These are phyloP conservation scores for Drosophila phalerata DNA, from an alignment of 2,888 invertebrate genomes.

Conservation along the genomic window DNA sequence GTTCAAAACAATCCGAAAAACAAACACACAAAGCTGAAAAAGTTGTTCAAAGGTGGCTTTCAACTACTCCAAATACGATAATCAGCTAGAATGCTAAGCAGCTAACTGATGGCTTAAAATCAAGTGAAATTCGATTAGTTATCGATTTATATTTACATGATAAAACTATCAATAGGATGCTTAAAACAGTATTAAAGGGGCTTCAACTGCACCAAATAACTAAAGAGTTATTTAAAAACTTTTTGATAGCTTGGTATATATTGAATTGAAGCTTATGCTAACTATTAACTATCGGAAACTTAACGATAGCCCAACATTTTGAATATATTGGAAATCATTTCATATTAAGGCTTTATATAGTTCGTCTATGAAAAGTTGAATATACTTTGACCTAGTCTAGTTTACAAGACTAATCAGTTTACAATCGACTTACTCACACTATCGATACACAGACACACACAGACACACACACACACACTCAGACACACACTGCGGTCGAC, in stretches of 20 bases:
- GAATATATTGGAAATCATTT: not conserved
- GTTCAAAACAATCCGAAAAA: conserved; percentile 28
- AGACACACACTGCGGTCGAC: not conserved
- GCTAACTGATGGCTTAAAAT: not conserved
- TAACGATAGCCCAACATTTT: not conserved
- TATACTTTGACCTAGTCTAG: conserved; percentile 8
- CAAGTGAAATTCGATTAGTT: conserved; percentile 12
- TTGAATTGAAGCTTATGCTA: too few species aligned
- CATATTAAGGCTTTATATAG: not conserved
- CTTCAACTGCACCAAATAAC: too few species aligned
- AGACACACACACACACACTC: conserved; percentile 2
- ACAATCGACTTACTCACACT: conserved; percentile 13
- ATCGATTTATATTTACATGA: conserved; percentile 3
- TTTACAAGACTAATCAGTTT: conserved; percentile 15
- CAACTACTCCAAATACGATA: conserved; percentile 7
- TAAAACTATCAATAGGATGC: too few species aligned
- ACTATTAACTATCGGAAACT: too few species aligned
- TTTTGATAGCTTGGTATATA: too few species aligned
- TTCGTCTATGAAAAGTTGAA: not conserved
- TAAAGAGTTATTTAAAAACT: too few species aligned
- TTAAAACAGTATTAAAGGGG: not conserved
- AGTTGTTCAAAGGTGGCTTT: not conserved
- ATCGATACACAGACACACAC: not conserved
- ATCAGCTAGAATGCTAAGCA: conserved; percentile 13
- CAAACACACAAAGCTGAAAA: not conserved